Conservation (phyloP, 2,888 invertebrate species). For the Andricus quercusramuli region DNA sequence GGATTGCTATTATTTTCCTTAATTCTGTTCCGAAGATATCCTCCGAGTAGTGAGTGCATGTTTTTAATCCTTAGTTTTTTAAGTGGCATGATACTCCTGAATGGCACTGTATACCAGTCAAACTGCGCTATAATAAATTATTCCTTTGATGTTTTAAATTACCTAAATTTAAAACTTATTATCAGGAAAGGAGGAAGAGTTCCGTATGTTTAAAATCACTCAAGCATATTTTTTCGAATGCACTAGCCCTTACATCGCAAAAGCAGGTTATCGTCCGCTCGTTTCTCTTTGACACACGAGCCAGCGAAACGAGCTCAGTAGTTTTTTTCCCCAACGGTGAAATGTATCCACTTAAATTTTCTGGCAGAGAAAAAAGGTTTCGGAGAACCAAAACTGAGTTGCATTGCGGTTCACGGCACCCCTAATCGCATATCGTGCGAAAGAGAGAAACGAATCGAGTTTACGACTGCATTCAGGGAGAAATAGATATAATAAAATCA, state of each 20-base stretch:
- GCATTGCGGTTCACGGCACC: constrained; percentile 4
- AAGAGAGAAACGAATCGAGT: neutral
- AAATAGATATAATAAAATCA: neutral
- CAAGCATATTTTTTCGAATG: constrained; percentile 3
- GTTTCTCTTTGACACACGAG: constrained; percentile 20
- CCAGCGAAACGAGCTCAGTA: neutral
- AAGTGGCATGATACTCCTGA: too few relatives aligned
- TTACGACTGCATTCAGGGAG: neutral
- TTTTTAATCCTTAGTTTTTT: too few relatives aligned
- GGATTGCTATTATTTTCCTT: too few relatives aligned
- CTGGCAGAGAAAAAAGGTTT: neutral
- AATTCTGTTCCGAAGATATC: too few relatives aligned
- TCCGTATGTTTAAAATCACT: constrained; percentile 14
- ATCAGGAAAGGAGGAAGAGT: neutral
- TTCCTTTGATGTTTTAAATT: too few relatives aligned
- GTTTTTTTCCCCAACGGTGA: constrained; percentile 9
- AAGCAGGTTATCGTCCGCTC: constrained; percentile 13
- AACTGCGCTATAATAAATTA: too few relatives aligned
- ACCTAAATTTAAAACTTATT: too few relatives aligned
- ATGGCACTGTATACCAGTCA: too few relatives aligned
- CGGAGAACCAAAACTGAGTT: neutral
- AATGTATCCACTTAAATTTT: constrained; percentile 20
- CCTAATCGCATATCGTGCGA: constrained; percentile 5
- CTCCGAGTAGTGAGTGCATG: too few relatives aligned
- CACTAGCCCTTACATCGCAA: constrained; percentile 8